A percentile compares a stretch with the other conserved stretches of the same genome.
Conservation (phyloP, 2,797 vertebrate species). For the Apodemus agrarius region DNA sequence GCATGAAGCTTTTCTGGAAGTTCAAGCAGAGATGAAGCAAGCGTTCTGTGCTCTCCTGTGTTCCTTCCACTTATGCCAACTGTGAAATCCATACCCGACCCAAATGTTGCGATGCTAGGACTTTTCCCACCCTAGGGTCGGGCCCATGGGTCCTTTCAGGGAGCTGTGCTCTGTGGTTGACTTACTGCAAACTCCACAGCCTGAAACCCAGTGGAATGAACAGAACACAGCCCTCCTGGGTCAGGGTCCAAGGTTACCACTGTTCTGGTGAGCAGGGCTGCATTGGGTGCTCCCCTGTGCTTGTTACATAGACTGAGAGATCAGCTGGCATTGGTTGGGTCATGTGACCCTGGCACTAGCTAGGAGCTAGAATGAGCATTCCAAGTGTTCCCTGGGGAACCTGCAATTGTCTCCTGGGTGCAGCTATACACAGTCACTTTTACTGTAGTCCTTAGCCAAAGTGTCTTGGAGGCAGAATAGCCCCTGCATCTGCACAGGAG, state of each 20-base stretch:
- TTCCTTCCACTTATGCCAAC: neutral
- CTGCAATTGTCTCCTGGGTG: neutral
- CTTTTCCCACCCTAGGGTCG: neutral
- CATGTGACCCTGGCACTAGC: neutral
- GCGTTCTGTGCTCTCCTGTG: neutral
- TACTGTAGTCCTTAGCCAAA: neutral
- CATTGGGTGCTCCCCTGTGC: neutral
- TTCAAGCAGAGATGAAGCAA: neutral
- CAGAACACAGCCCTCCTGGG: neutral
- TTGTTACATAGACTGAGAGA: neutral
- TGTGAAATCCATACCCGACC: no score
- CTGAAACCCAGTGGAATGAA: no score
- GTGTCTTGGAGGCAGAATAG: neutral
- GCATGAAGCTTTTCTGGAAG: neutral
- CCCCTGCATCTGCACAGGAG: neutral
- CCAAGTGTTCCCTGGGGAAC: neutral
- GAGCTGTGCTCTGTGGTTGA: neutral
- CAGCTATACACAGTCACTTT: neutral
- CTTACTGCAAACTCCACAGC: neutral
- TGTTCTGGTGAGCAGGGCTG: neutral
- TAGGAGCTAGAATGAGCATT: neutral
- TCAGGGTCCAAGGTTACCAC: neutral
- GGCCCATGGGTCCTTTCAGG: neutral
- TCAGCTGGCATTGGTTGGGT: neutral
- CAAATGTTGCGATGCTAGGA: neutral